Evolutionary conservation across 2,888 invertebrate genomes (phyloP), one percentile per base, ranked within the genome.

Genomic region (Scaptomyza reducta): DNA sequence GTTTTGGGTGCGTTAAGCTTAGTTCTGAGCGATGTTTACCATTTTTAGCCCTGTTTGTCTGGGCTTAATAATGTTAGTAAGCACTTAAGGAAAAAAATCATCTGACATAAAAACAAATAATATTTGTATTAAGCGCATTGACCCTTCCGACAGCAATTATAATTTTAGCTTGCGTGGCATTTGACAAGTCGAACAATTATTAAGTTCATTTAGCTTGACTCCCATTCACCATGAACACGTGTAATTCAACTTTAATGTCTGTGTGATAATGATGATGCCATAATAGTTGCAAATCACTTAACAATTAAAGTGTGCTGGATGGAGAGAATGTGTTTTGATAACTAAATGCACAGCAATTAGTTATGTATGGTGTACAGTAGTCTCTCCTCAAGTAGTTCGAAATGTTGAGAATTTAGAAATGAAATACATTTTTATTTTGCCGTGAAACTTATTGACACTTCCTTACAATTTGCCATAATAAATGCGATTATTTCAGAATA

Each of bases 41-140:
- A 22, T 25, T 53, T n/a, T 38, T 14, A 10, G 51, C 42, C 33
- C 14, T 55, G 50, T 61, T 75, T 78, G 68, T 22, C 57, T 62
- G 50, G n/a, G n/a, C n/a, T n/a, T n/a, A n/a, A n/a, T n/a, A n/a
- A n/a, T n/a, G n/a, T n/a, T n/a, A n/a, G n/a, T n/a, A n/a, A n/a
- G 7, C 27, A 27, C 27, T 27, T 27, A 27, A 7, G 22, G 22
- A 22, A n/a, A n/a, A n/a, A n/a, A n/a, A n/a, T n/a, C n/a, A n/a
- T n/a, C n/a, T n/a, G n/a, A n/a, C n/a, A n/a, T n/a, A n/a, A n/a
- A n/a, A n/a, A n/a, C n/a, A n/a, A n/a, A n/a, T n/a, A n/a, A n/a
- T n/a, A n/a, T n/a, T n/a, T n/a, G 18, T 22, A 31, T 38, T 13
- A 10, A 55, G 80, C 69, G 42, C 84, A 65, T 77, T 80, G 74